phyloP scores from a whole-genome alignment of 92 coral and sea anemone genomes.

The Pocillopora grandis region DNA sequence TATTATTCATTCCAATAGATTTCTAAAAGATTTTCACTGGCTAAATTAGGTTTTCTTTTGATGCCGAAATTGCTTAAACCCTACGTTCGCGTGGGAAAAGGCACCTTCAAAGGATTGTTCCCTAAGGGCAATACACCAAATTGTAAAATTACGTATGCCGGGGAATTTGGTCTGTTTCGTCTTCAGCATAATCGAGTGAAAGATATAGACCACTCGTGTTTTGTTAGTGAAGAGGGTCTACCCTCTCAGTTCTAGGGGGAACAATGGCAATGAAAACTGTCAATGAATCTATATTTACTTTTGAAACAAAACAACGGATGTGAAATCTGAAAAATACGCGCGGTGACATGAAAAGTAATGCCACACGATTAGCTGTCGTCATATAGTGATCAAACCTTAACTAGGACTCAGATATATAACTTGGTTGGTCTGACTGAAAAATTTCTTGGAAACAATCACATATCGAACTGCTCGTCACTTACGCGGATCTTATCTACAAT shows the following conservation, averaged over 20 bases:
- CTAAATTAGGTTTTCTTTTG: not conserved
- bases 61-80: slow-evolving; percentile 13
- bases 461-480: not conserved
- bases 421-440: too few species aligned
- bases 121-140: not conserved
- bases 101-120: not conserved
- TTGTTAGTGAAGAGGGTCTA: not conserved
- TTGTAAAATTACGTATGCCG: not conserved
- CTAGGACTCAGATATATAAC: too few species aligned
- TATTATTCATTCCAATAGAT: slow-evolving; percentile 23
- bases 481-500: not conserved
- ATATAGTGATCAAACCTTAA: not conserved
- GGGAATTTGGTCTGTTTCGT: not conserved
- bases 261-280: not conserved
- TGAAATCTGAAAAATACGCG: not conserved
- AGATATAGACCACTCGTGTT: not conserved
- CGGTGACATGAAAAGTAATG: not conserved
- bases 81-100: not conserved
- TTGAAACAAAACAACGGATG: slow-evolving; percentile 27
- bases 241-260: slow-evolving; percentile 7
- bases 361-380: slow-evolving; percentile 8
- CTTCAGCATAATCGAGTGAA: not conserved
- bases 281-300: slow-evolving; percentile 11
- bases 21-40: not conserved
- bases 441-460: not conserved